These are phyloP conservation scores for Rhodinocichla rosea DNA, from an alignment of 2,113 vertebrate species.

Conservation along the genomic window DNA sequence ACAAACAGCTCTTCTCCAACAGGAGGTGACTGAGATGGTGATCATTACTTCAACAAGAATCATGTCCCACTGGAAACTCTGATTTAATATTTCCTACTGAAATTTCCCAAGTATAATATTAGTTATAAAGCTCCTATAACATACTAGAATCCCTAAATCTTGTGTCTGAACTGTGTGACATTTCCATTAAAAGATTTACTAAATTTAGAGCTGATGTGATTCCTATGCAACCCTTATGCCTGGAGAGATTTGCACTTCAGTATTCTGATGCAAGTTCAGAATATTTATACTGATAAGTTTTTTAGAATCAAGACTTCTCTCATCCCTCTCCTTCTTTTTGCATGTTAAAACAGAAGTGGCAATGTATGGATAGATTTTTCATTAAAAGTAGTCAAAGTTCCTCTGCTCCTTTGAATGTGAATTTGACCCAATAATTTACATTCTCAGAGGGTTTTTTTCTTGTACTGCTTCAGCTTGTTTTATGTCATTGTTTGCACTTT, in stretches of 20 bases:
- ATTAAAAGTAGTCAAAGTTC: background rate
- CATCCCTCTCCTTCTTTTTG: background rate
- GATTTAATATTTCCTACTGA: slow-evolving; percentile 3
- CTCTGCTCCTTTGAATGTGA: background rate
- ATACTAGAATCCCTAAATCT: slow-evolving; percentile 9
- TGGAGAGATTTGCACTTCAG: background rate
- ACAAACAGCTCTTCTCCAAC: background rate
- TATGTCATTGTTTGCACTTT: background rate
- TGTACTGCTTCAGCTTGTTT: background rate
- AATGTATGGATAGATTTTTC: background rate
- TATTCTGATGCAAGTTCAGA: background rate
- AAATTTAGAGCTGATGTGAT: slow-evolving; percentile 34
- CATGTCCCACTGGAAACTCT: background rate
- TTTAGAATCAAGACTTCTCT: background rate
- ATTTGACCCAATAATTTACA: background rate
- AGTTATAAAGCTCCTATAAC: background rate
- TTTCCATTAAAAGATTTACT: slow-evolving; percentile 43
- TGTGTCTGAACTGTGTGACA: slow-evolving; percentile 25
- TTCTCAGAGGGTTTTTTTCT: background rate
- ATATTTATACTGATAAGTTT: slow-evolving; percentile 11
- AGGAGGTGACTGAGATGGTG: background rate
- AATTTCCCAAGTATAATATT: background rate
- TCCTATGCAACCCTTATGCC: background rate
- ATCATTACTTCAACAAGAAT: background rate
- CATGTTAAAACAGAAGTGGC: background rate